Percentiles rank a stretch among this genome's conserved stretches.
Conservation (phyloP, 2,113 vertebrate species). For the Melanerpes aurifrons region DNA sequence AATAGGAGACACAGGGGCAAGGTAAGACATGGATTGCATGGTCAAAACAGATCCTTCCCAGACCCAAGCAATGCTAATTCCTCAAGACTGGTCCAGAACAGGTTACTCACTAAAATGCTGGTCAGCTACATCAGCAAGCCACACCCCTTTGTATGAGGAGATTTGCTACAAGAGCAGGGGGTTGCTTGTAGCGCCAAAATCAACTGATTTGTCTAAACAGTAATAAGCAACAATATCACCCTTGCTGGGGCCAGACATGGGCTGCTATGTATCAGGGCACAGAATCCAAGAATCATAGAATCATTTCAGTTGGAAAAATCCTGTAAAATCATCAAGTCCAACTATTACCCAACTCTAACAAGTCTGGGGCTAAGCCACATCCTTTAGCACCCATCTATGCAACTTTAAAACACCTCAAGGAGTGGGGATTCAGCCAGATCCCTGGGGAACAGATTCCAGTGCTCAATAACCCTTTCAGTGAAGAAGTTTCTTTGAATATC, state of each 20-base stretch:
- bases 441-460: too few relatives aligned
- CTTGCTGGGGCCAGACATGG: neutral
- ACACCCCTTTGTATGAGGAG: neutral
- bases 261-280: neutral
- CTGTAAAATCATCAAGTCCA: too few relatives aligned
- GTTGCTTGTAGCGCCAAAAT: neutral
- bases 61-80: neutral
- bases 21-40: neutral
- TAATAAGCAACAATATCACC: neutral
- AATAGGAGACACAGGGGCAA: neutral
- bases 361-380: too few relatives aligned
- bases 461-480: too few relatives aligned
- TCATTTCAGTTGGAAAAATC: too few relatives aligned
- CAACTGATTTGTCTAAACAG: neutral
- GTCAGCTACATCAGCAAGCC: neutral
- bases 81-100: neutral
- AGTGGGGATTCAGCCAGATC: too few relatives aligned
- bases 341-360: too few relatives aligned
- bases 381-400: too few relatives aligned
- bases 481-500: too few relatives aligned
- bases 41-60: neutral
- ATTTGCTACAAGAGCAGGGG: rapidly evolving
- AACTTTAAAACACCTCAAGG: too few relatives aligned
- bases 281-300: too few relatives aligned
- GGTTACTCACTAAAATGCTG: neutral